These are phyloP conservation scores for Anguilla marmorata DNA, from an alignment of 2,797 vertebrate species.

Conservation along the genomic window DNA sequence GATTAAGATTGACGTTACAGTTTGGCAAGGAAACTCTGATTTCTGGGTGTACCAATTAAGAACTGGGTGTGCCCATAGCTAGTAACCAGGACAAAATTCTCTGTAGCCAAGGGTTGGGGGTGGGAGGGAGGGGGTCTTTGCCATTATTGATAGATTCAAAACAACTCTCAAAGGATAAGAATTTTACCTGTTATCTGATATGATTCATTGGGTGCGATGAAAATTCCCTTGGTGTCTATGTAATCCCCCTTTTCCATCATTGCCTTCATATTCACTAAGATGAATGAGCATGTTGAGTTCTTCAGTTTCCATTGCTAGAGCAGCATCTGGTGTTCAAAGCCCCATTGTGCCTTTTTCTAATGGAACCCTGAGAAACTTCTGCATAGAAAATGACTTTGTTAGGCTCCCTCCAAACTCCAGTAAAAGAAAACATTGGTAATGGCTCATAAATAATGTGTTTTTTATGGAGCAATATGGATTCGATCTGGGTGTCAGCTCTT, in stretches of 20 bases:
- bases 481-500: conserved; percentile 69
- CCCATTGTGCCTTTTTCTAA: conserved; percentile 48
- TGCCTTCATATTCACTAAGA: conserved; percentile 65
- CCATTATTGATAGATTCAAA: conserved; percentile 36
- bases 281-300: conserved; percentile 71
- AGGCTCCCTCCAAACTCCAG: conserved; percentile 56
- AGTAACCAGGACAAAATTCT: conserved; percentile 39
- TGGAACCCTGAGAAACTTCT: conserved; percentile 60
- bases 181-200: conserved; percentile 57
- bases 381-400: conserved; percentile 66
- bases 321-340: conserved; percentile 61
- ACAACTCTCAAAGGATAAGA: conserved; percentile 44
- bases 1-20: no score
- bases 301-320: conserved; percentile 62
- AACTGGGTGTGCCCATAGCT: background rate
- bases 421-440: conserved; percentile 65
- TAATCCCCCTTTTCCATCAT: conserved; percentile 56
- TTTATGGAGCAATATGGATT: conserved; percentile 65
- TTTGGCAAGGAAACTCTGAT: no score
- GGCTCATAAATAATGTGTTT: conserved; percentile 67
- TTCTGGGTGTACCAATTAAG: no score
- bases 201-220: conserved; percentile 59
- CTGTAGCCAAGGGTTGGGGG: conserved; percentile 14
- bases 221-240: conserved; percentile 57
- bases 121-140: conserved; percentile 17